phyloP scores from a whole-genome alignment of 2,113 vertebrate genomes.

The Phalacrocorax brasilianus region DNA sequence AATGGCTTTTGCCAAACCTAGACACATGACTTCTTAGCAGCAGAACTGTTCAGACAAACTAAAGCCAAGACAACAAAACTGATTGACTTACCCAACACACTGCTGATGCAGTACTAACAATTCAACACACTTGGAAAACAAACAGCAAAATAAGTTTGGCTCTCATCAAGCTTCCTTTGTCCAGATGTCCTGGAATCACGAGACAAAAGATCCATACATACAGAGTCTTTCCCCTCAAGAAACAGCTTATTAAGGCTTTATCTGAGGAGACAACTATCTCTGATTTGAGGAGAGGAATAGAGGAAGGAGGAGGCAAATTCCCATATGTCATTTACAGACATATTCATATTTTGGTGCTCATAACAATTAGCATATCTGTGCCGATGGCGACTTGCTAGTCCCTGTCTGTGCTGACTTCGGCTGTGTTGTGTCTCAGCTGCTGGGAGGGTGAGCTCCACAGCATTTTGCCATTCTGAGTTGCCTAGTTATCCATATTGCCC shows the following conservation, averaged over 20 bases:
- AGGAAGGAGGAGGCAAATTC: not conserved
- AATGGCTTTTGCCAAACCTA: not conserved
- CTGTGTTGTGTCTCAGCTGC: not conserved
- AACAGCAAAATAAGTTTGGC: not conserved
- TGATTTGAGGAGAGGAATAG: not conserved
- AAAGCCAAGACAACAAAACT: not conserved
- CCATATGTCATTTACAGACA: not conserved
- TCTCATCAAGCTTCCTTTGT: not conserved
- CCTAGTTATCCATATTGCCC: not conserved
- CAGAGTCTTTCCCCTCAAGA: not conserved
- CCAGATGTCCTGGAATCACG: not conserved
- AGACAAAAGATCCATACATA: not conserved
- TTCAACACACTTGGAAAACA: not conserved
- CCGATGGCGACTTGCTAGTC: not conserved
- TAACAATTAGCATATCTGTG: not conserved
- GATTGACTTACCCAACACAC: not conserved
- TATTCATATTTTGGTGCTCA: not conserved
- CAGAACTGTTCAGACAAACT: not conserved
- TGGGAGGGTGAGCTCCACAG: not conserved
- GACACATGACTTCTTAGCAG: not conserved
- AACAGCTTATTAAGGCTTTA: not conserved
- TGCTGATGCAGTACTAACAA: not conserved
- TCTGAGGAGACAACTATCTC: not conserved
- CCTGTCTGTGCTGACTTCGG: conserved; percentile 9
- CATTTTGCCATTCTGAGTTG: not conserved